phyloP scores from a whole-genome alignment of 2,113 vertebrate genomes.

The Colossoma macropomum region DNA sequence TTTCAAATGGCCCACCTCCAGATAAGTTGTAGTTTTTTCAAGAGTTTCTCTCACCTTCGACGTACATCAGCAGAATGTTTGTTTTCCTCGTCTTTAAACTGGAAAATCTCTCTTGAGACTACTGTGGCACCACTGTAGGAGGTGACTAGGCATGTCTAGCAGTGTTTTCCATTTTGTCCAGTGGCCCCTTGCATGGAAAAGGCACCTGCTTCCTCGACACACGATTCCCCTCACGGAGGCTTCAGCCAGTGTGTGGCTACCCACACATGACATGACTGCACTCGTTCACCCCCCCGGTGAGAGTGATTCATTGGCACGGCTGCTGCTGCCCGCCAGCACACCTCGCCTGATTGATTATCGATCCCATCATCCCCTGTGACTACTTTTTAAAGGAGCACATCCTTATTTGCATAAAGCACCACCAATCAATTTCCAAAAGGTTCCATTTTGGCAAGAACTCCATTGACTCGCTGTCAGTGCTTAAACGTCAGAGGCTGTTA shows the following conservation, averaged over 20 bases:
- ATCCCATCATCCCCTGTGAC: slow-evolving; percentile 17
- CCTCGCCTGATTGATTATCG: slow-evolving; percentile 23
- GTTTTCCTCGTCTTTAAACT: no score
- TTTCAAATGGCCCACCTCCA: no score
- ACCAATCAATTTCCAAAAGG: slow-evolving; percentile 16
- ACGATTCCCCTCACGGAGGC: slow-evolving; percentile 11
- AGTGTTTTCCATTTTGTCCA: no score
- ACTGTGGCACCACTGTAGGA: no score
- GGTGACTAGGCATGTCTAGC: no score
- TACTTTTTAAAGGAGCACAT: slow-evolving; percentile 20
- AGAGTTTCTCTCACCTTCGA: no score
- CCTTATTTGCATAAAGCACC: slow-evolving; percentile 30
- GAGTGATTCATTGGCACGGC: not conserved
- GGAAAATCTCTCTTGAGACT: no score
- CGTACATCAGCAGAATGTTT: no score
- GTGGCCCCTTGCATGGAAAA: not conserved
- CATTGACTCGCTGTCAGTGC: slow-evolving; percentile 41
- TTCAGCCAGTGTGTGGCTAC: slow-evolving; percentile 15
- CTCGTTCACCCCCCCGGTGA: not conserved
- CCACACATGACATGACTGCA: slow-evolving; percentile 20
- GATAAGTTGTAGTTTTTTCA: no score
- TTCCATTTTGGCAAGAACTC: not conserved
- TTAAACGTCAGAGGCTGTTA: slow-evolving; percentile 24
- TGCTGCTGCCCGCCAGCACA: not conserved
- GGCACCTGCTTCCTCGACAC: slow-evolving; percentile 14